Percentiles rank a stretch among this genome's conserved stretches.
phyloP scores from a whole-genome alignment of 1,140 invertebrate species.

The Tetragonula clypearis region DNA sequence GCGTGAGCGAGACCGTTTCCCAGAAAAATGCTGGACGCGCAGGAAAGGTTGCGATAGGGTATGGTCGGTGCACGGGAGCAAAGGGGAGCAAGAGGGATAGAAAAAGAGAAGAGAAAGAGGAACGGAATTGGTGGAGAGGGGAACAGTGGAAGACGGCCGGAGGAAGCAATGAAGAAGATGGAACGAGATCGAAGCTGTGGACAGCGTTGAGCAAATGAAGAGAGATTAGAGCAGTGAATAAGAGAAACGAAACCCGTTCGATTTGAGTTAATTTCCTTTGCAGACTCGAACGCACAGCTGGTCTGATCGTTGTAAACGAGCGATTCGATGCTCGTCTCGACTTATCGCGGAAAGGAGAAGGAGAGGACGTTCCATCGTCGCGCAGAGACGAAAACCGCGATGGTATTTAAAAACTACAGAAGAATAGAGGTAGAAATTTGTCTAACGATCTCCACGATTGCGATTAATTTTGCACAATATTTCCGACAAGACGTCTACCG shows the following conservation, averaged over 20 bases:
- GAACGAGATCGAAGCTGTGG: neutral
- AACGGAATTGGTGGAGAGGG: neutral
- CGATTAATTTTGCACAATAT: neutral
- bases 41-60: constrained; percentile 67
- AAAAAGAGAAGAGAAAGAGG: neutral
- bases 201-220: constrained; percentile 16
- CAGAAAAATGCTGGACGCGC: constrained; percentile 72
- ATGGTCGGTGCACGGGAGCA: constrained; percentile 22
- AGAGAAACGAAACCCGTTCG: constrained; percentile 60
- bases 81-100: neutral
- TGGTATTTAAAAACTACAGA: neutral
- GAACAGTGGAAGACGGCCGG: constrained; percentile 26
- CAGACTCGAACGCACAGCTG: neutral
- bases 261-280: constrained; percentile 66
- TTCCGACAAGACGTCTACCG: no score
- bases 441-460: neutral
- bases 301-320: neutral
- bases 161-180: constrained; percentile 26
- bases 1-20: constrained; percentile 65
- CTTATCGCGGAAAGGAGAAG: neutral
- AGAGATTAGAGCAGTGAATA: constrained; percentile 50
- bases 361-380: neutral
- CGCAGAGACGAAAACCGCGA: neutral
- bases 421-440: neutral
- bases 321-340: neutral